Conservation (phyloP, 1,140 invertebrate species). For the Drosophila chauvacae region DNA sequence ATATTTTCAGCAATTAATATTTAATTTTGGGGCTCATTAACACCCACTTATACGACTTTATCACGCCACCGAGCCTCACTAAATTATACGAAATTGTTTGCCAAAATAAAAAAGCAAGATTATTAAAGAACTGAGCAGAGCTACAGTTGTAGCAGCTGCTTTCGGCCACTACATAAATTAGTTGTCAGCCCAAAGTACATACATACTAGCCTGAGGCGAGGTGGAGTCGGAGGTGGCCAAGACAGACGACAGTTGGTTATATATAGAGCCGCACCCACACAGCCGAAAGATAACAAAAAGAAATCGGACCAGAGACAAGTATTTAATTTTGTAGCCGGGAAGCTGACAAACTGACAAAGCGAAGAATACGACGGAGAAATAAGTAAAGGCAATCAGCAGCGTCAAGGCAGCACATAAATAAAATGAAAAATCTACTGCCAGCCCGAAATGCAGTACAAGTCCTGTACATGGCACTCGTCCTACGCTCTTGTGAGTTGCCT, state of each 20-base stretch:
- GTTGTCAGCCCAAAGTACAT: constrained; percentile 64
- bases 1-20: constrained; percentile 57
- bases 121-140: constrained; percentile 61
- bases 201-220: constrained; percentile 2
- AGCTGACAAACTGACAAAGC: constrained; percentile 77
- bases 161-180: constrained; percentile 78
- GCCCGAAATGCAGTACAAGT: constrained; percentile 74
- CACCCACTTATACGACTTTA: constrained; percentile 12
- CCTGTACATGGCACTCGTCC: constrained; percentile 66
- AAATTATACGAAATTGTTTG: constrained; percentile 76
- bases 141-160: constrained; percentile 67
- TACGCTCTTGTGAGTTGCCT: constrained; percentile 22
- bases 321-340: constrained; percentile 80
- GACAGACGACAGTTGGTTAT: constrained; percentile 56
- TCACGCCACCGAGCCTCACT: constrained; percentile 31
- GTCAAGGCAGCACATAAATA: constrained; percentile 73
- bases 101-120: constrained; percentile 55
- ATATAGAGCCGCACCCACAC: constrained; percentile 50
- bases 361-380: constrained; percentile 46
- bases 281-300: constrained; percentile 50
- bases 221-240: constrained; percentile 41
- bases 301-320: constrained; percentile 72
- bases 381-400: constrained; percentile 47
- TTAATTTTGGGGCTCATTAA: constrained; percentile 22
- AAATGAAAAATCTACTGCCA: constrained; percentile 83